Evolutionary conservation across 2,113 vertebrate genomes (phyloP), one percentile per base, ranked within the genome.

Genomic region (Danionella cerebrum): DNA sequence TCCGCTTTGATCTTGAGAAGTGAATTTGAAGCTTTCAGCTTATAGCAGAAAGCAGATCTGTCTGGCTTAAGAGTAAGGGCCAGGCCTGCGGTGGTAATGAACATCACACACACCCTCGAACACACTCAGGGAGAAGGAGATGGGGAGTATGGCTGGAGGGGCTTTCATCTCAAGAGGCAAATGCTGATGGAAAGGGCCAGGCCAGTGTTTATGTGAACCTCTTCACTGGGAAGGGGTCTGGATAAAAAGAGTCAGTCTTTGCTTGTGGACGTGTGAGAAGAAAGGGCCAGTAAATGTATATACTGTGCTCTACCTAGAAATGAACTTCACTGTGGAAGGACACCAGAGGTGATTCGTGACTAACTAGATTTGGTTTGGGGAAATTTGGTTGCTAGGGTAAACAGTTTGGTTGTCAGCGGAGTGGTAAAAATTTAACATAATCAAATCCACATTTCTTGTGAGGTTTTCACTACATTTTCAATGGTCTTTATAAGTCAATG

Each of bases 91-190:
- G 59, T 69, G 51, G 50, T 19, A 58, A 67, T 67, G 35, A 36
- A 42, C 41, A 27, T 44, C 57, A 53, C 48, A 35, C 24, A 51
- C 24, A 57, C 22, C 41, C 65, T 44, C 55, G 63, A 47, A 55
- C 19, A 53, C 13, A 60, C 8, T 55, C 47, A 47, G 24, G 2
- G 12, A 36, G 33, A 29, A 33, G 16, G 38, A 57, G 60, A 57
- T 12, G 19, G 50, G 47, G 22, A 45, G 50, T 22, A 13, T 14
- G 16, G 36, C 45, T 33, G 6, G 22, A 31, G n/a, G 41, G 54
- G 6, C 47, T 67, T 74, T 70, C 47, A 70, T 74, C 62, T 58
- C 45, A 60, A 59, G 70, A 50, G 62, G 65, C 33, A 50, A 62
- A 69, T 50, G 18, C 25, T 47, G n/a, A 25, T 47, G 19, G 55